Percentiles rank a stretch among this genome's conserved stretches.
These are phyloP conservation scores for Geophilus truncorum DNA, from an alignment of 2,888 invertebrate genomes.

Conservation along the genomic window DNA sequence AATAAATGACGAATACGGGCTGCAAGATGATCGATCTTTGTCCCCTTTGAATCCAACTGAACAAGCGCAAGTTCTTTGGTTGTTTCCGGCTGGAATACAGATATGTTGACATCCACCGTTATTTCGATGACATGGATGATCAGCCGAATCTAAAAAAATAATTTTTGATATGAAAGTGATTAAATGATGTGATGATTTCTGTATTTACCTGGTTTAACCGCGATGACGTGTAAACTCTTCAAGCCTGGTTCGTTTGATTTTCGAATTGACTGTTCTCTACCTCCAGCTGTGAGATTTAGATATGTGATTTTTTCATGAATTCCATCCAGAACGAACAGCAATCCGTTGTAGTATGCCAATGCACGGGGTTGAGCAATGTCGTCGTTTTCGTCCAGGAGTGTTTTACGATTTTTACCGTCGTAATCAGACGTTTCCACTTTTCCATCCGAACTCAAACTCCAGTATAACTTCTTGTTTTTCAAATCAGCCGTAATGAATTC, in stretches of 20 bases:
- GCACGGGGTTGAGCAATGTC: slow-evolving; percentile 73
- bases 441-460: slow-evolving; percentile 58
- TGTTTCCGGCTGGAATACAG: slow-evolving; percentile 78
- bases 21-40: slow-evolving; percentile 62
- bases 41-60: slow-evolving; percentile 81
- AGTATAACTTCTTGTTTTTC: slow-evolving; percentile 77
- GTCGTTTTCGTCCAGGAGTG: slow-evolving; percentile 61
- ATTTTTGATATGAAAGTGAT: not conserved
- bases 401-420: slow-evolving; percentile 63
- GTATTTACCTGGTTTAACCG: slow-evolving; percentile 62
- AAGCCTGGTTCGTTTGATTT: slow-evolving; percentile 65
- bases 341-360: slow-evolving; percentile 72
- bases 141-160: slow-evolving; percentile 52
- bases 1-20: slow-evolving; percentile 80
- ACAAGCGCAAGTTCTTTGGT: slow-evolving; percentile 76
- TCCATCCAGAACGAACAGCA: slow-evolving; percentile 82
- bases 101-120: slow-evolving; percentile 95
- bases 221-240: slow-evolving; percentile 79
- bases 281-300: slow-evolving; percentile 72
- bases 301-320: slow-evolving; percentile 81
- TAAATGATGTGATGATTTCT: not conserved
- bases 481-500: slow-evolving; percentile 76
- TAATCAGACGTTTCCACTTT: slow-evolving; percentile 47
- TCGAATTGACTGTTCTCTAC: slow-evolving; percentile 71
- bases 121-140: slow-evolving; percentile 75